Conservation (phyloP, 2,113 vertebrate genomes). For the Tragelaphus strepsiceros region DNA sequence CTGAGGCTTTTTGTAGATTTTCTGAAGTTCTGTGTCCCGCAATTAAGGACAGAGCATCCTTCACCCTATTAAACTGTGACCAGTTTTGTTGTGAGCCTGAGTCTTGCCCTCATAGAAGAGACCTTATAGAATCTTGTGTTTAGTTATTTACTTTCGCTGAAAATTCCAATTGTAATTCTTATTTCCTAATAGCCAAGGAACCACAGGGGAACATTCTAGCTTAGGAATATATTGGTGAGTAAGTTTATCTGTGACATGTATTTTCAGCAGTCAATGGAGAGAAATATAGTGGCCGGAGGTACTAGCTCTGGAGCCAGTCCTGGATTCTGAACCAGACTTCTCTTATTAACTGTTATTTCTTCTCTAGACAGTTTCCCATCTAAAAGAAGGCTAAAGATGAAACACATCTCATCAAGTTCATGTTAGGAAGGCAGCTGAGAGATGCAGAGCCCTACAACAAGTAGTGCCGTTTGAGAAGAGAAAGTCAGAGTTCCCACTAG, state of each 20-base stretch:
- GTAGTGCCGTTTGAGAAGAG: accelerated
- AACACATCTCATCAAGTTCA: not conserved
- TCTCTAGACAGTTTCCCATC: not conserved
- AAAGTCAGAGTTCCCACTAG: too few relatives aligned
- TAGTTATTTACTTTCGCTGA: not conserved
- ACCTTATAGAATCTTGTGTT: not conserved
- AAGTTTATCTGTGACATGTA: not conserved
- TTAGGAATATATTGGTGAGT: not conserved
- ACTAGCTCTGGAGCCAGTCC: not conserved
- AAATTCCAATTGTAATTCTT: not conserved
- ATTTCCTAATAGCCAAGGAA: not conserved
- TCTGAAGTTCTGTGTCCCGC: not conserved
- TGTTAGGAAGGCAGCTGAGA: not conserved
- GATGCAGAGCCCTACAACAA: not conserved
- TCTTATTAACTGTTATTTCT: not conserved
- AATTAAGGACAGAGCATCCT: not conserved
- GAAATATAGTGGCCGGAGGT: not conserved
- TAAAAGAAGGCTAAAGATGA: not conserved
- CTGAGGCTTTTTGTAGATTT: not conserved
- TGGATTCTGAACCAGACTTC: not conserved
- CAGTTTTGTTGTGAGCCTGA: not conserved
- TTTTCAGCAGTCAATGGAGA: not conserved
- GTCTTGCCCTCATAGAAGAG: not conserved
- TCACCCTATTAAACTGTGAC: not conserved
- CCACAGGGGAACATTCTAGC: not conserved